A percentile compares a stretch with the other conserved stretches of the same genome.
Conservation (phyloP, 2,888 invertebrate species). For the Drosophila lacicola region DNA sequence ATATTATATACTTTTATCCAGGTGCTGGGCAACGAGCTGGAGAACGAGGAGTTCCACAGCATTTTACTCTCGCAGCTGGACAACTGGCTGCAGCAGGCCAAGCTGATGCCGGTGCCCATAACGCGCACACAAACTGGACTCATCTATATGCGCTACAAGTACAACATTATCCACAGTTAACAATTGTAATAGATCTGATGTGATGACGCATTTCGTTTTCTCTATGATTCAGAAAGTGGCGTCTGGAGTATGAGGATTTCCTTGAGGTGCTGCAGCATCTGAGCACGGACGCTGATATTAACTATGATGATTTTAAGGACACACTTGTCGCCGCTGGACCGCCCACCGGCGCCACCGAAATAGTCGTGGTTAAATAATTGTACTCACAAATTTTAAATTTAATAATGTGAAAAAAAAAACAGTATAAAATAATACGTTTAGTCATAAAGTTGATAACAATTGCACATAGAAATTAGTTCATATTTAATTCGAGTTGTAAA, state of each 20-base stretch:
- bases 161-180: constrained; percentile 10
- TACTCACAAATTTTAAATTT: constrained; percentile 36
- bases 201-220: not conserved
- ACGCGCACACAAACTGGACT: constrained; percentile 73
- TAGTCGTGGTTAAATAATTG: constrained; percentile 56
- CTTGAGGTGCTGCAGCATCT: constrained; percentile 61
- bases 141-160: constrained; percentile 79
- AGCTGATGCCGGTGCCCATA: constrained; percentile 63
- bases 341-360: constrained; percentile 51
- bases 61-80: constrained; percentile 78
- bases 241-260: constrained; percentile 76
- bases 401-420: constrained; percentile 12
- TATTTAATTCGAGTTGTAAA: constrained; percentile 6
- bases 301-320: constrained; percentile 61
- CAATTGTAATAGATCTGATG: not conserved
- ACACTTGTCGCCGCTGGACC: constrained; percentile 51
- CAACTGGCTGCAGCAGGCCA: constrained; percentile 71
- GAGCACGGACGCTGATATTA: constrained; percentile 39
- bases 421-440: constrained; percentile 34
- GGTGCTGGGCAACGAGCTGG: constrained; percentile 56
- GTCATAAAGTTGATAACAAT: constrained; percentile 45
- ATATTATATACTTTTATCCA: constrained; percentile 13
- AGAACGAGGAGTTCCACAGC: constrained; percentile 64
- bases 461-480: constrained; percentile 19
- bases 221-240: constrained; percentile 70